A percentile compares a stretch with the other conserved stretches of the same genome.
Conservation (phyloP, 2,797 vertebrate genomes). For the Amphiprion clarkii region DNA sequence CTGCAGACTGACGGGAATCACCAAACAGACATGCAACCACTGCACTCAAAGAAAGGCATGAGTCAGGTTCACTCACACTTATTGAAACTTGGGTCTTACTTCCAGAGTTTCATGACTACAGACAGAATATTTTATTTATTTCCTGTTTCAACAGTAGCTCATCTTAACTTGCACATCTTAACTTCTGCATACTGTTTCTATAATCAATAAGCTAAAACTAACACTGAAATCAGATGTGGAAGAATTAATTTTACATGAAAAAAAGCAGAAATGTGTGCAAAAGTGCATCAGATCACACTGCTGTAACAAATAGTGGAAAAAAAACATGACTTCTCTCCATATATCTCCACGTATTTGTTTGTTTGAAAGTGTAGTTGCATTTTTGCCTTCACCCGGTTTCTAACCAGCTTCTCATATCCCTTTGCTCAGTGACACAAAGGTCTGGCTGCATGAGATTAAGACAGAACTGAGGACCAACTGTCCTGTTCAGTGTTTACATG, state of each 20-base stretch:
- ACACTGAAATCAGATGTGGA: too few relatives aligned
- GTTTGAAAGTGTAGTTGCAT: conserved; percentile 7
- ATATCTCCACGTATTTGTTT: background rate
- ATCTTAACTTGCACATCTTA: too few relatives aligned
- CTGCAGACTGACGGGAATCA: conserved; percentile 35
- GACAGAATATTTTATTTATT: background rate
- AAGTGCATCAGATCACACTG: background rate
- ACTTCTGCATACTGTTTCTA: background rate
- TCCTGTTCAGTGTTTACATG: conserved; percentile 29
- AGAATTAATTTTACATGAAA: background rate
- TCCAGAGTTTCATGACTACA: background rate
- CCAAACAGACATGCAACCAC: conserved; percentile 9
- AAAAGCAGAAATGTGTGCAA: background rate
- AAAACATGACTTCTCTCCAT: background rate
- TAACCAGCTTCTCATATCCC: conserved; percentile 26
- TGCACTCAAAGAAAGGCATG: background rate
- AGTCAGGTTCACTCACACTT: background rate
- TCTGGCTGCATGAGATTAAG: conserved; percentile 43
- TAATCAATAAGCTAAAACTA: too few relatives aligned
- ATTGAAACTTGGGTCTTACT: background rate
- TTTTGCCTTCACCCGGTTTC: background rate
- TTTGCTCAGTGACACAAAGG: conserved; percentile 46
- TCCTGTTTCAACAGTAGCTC: background rate
- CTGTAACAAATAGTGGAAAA: background rate
- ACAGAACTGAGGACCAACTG: conserved; percentile 27